Conservation (phyloP, 2,888 invertebrate genomes). For the Brassicogethes aeneus region DNA sequence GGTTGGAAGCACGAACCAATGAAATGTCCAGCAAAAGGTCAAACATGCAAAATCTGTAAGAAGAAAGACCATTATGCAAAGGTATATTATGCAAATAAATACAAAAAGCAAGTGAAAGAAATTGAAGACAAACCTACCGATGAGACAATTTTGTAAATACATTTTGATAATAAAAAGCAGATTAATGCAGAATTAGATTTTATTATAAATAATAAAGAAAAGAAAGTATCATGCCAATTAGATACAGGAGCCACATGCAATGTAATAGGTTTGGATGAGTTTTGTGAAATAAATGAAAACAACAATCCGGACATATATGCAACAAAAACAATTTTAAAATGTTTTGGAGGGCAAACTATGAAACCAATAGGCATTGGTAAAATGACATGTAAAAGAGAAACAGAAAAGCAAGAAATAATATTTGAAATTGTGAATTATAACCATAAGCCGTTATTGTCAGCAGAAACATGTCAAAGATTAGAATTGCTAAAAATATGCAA, state of each 20-base stretch:
- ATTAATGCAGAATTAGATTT: not conserved
- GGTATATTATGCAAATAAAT: too few species aligned
- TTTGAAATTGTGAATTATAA: constrained; percentile 3
- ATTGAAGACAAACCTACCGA: too few species aligned
- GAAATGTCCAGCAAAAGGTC: too few species aligned
- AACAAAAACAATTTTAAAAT: not conserved
- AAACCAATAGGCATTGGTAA: not conserved
- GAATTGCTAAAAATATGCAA: constrained; percentile 1
- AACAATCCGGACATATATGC: not conserved
- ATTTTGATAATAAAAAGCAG: too few species aligned
- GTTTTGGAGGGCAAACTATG: not conserved
- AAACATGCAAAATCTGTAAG: too few species aligned
- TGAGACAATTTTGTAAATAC: too few species aligned
- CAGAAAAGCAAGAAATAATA: not conserved
- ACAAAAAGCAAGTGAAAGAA: too few species aligned
- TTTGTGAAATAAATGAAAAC: not conserved
- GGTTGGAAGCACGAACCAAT: too few species aligned
- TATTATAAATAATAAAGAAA: not conserved
- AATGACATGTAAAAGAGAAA: not conserved
- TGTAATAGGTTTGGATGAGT: not conserved
- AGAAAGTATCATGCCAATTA: constrained; percentile 1
- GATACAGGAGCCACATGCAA: constrained; percentile 3
- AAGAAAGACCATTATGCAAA: too few species aligned
- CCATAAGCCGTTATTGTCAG: not conserved
- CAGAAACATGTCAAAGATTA: not conserved